Percentiles rank a stretch among this genome's conserved stretches.
Evolutionary conservation across 2,797 vertebrate species (phyloP).

Genomic region (Valencia hispanica): DNA sequence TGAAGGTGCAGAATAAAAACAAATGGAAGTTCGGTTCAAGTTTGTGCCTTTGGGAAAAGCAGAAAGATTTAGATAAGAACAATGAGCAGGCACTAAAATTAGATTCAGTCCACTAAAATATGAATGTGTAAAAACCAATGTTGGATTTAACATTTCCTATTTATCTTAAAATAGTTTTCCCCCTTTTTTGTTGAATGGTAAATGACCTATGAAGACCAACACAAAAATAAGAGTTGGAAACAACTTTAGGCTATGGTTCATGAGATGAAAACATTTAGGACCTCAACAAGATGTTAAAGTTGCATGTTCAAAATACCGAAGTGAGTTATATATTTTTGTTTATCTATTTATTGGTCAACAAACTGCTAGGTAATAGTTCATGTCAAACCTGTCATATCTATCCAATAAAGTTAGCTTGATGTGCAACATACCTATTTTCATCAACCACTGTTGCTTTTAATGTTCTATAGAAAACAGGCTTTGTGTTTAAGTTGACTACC

Average conservation of each 20-base stretch:
- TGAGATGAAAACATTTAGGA: neutral
- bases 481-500: no score
- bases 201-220: neutral
- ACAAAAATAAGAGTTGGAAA: neutral
- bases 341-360: no score
- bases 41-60: slow-evolving; percentile 34
- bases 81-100: slow-evolving; percentile 49
- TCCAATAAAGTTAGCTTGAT: no score
- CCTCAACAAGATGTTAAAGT: neutral
- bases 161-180: neutral
- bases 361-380: no score
- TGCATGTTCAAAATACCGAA: neutral
- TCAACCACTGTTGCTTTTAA: no score
- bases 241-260: neutral
- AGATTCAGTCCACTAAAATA: slow-evolving; percentile 40
- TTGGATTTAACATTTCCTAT: neutral
- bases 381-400: no score
- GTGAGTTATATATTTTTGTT: neutral
- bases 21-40: slow-evolving; percentile 41
- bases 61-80: slow-evolving; percentile 40
- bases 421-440: no score
- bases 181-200: neutral
- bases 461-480: no score
- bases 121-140: neutral
- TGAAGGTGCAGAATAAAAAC: slow-evolving; percentile 56